phyloP scores from a whole-genome alignment of 2,888 invertebrate species.

The Hypercompe scribonia region DNA sequence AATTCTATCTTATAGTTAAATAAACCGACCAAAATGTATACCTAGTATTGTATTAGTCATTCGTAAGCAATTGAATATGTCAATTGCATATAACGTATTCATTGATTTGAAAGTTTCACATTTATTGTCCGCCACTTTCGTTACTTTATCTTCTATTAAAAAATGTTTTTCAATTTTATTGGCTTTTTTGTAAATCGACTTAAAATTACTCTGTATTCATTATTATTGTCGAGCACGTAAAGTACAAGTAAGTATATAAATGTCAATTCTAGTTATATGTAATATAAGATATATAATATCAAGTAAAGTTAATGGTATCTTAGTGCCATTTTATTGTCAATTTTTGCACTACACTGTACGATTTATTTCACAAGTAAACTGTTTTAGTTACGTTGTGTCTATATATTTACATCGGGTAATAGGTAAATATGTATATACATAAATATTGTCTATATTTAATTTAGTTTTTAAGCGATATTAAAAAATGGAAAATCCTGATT shows the following conservation, averaged over 20 bases:
- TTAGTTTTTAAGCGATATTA: neutral
- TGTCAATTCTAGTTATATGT: neutral
- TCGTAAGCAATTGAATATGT: conserved; percentile 46
- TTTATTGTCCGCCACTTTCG: conserved; percentile 42
- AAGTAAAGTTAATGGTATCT: neutral
- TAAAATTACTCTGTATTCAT: conserved; percentile 30
- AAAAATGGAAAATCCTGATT: neutral
- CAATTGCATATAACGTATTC: conserved; percentile 32
- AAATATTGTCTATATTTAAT: neutral
- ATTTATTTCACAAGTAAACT: neutral
- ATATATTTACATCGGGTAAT: conserved; percentile 54
- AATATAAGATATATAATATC: neutral
- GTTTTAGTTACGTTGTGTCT: neutral
- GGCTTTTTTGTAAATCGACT: conserved; percentile 36
- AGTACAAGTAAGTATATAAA: conserved; percentile 14
- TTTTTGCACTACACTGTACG: neutral
- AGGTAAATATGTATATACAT: neutral
- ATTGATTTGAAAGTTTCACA: conserved; percentile 36
- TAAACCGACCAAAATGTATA: conserved; percentile 61
- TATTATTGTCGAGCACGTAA: conserved; percentile 51
- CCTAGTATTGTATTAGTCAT: conserved; percentile 50
- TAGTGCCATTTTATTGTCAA: conserved; percentile 8
- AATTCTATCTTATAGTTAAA: conserved; percentile 47
- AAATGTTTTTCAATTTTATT: conserved; percentile 23
- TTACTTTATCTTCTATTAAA: conserved; percentile 35